These are phyloP conservation scores for Drepanosiphum platanoidis DNA, from an alignment of 2,888 invertebrate genomes.

Conservation along the genomic window DNA sequence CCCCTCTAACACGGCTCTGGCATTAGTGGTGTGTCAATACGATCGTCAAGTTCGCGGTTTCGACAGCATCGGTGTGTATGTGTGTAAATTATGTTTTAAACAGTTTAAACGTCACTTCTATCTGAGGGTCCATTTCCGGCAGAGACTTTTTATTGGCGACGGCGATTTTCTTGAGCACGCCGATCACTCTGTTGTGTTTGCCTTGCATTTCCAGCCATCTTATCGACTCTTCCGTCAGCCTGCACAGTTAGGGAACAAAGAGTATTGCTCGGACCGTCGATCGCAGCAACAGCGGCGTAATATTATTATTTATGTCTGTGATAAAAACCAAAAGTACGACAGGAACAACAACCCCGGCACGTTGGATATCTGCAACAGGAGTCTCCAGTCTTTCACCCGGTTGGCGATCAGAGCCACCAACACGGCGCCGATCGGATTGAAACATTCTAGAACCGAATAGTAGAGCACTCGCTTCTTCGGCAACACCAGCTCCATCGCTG, in stretches of 20 bases:
- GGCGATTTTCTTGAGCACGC: constrained; percentile 33
- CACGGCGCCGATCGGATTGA: background rate
- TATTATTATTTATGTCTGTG: background rate
- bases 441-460: constrained; percentile 23
- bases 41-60: no score
- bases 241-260: background rate
- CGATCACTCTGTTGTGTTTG: constrained; percentile 15
- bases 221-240: constrained; percentile 44
- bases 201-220: constrained; percentile 46
- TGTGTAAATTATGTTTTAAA: no score
- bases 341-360: constrained; percentile 28
- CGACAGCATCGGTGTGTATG: no score
- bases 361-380: constrained; percentile 2
- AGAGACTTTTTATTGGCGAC: background rate
- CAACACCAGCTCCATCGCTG: constrained; percentile 9
- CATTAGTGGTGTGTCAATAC: no score
- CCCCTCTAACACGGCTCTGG: no score
- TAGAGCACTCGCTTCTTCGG: constrained; percentile 11
- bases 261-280: background rate
- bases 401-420: background rate
- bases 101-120: background rate
- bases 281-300: background rate
- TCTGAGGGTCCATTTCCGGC: background rate
- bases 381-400: constrained; percentile 32
- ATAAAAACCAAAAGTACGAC: constrained; percentile 40